A percentile compares a stretch with the other conserved stretches of the same genome.
Conservation (phyloP, 2,888 invertebrate genomes). For the Branchipolynoe longqiensis region DNA sequence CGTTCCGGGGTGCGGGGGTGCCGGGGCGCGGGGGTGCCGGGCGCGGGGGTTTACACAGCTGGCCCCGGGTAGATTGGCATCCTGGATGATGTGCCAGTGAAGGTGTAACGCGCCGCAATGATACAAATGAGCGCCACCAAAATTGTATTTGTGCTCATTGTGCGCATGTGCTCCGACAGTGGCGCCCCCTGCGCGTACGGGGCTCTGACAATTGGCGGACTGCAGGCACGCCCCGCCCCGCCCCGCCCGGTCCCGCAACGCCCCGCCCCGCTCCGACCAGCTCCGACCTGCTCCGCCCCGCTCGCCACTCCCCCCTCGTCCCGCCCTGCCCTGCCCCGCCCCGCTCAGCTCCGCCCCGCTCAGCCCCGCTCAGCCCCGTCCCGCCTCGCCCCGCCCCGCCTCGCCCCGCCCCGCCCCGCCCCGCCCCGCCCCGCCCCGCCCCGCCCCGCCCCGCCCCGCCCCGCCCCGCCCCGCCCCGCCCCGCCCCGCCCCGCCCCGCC, state of each 20-base stretch:
- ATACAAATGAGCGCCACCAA: slow-evolving; percentile 20
- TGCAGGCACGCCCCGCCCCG: not conserved
- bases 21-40: no score
- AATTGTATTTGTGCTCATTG: slow-evolving; percentile 45
- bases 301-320: not conserved
- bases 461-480: not conserved
- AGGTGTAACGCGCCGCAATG: slow-evolving; percentile 31
- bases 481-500: not conserved
- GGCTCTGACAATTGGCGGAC: slow-evolving; percentile 22
- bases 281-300: not conserved
- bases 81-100: slow-evolving; percentile 7
- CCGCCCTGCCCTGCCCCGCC: not conserved
- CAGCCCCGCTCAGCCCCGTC: not conserved
- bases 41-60: slow-evolving; percentile 45
- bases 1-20: no score
- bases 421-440: not conserved
- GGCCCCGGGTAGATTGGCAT: slow-evolving; percentile 16
- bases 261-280: not conserved
- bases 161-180: not conserved
- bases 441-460: not conserved
- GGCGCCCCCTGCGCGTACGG: slow-evolving; percentile 15
- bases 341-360: not conserved
- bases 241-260: not conserved
- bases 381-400: not conserved
- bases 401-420: not conserved